These are phyloP conservation scores for Hirudinaria manillensis DNA, from an alignment of 2,888 invertebrate species.

Conservation along the genomic window DNA sequence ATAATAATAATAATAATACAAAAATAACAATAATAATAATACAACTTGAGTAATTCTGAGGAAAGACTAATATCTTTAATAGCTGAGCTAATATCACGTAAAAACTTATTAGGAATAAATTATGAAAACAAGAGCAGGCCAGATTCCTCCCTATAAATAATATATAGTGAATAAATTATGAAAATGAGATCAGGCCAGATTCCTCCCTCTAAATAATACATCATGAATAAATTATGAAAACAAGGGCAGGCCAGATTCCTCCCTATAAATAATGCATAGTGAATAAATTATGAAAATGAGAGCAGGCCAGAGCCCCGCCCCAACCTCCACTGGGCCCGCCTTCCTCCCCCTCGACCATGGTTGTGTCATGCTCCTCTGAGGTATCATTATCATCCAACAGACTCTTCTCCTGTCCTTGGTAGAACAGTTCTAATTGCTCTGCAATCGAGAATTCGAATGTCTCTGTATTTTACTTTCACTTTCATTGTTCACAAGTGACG, in stretches of 20 bases:
- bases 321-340: conserved; percentile 25
- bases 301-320: neutral
- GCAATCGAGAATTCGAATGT: conserved; percentile 16
- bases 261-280: too few species aligned
- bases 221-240: too few species aligned
- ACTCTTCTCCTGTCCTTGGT: conserved; percentile 46
- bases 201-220: neutral
- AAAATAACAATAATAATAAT: neutral
- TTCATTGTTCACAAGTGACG: neutral
- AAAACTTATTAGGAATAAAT: too few species aligned
- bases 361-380: conserved; percentile 45
- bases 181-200: neutral
- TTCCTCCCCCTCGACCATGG: conserved; percentile 28
- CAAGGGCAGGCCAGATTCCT: too few species aligned
- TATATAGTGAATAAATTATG: neutral
- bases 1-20: neutral
- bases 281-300: neutral
- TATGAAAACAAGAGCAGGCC: too few species aligned
- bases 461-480: neutral
- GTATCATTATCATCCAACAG: conserved; percentile 49
- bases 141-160: too few species aligned
- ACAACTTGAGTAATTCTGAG: neutral
- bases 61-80: too few species aligned
- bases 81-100: too few species aligned
- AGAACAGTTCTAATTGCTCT: conserved; percentile 53